Conservation (phyloP, 2,797 vertebrate genomes). For the Sebastolobus alascanus region DNA sequence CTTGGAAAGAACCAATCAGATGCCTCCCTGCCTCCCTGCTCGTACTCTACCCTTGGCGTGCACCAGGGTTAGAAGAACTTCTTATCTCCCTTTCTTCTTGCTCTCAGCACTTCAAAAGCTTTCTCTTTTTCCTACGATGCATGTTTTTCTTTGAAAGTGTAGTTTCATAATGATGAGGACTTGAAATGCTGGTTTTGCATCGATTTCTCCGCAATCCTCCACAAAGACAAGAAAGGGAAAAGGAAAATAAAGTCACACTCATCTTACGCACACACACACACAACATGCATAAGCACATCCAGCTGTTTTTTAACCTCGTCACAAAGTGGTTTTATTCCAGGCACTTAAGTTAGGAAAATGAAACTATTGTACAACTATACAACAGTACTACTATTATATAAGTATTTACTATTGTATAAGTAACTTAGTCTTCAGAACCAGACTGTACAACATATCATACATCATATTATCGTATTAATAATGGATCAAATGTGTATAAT, state of each 20-base stretch:
- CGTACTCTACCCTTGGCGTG: too few species aligned
- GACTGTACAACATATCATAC: background rate
- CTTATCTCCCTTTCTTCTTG: background rate
- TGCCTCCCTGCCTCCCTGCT: too few species aligned
- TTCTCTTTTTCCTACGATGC: background rate
- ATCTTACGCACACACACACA: too few species aligned
- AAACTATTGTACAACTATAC: too few species aligned
- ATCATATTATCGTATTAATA: background rate
- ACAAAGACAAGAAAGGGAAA: background rate
- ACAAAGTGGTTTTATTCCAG: too few species aligned
- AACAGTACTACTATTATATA: too few species aligned
- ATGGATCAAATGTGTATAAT: background rate
- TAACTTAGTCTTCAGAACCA: background rate
- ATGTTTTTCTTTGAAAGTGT: background rate
- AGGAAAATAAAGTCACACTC: background rate
- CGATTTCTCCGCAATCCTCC: background rate
- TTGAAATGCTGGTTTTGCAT: background rate
- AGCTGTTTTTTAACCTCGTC: too few species aligned
- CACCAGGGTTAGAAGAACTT: too few species aligned
- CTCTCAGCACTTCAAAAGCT: background rate
- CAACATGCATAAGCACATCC: too few species aligned
- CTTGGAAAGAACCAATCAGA: too few species aligned
- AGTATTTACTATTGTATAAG: background rate
- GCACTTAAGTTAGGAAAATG: too few species aligned
- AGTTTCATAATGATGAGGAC: background rate